These are phyloP conservation scores for Isurus oxyrinchus DNA, from an alignment of 2,113 vertebrate species.

Conservation along the genomic window DNA sequence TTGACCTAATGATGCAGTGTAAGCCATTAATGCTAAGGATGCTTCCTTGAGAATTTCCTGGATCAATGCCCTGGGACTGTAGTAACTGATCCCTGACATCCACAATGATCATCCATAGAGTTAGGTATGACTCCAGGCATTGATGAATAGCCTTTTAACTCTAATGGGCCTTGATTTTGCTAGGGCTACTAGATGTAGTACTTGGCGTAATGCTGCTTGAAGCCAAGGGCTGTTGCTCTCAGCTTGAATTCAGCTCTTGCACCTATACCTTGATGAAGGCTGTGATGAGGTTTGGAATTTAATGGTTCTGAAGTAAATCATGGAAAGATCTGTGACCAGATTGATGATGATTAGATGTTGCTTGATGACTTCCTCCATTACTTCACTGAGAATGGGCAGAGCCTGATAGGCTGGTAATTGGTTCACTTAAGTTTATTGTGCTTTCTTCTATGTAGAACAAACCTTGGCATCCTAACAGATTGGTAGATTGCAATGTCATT, in stretches of 20 bases:
- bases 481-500: background rate
- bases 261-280: background rate
- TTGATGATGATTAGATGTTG: background rate
- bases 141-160: no score
- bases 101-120: background rate
- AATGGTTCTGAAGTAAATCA: background rate
- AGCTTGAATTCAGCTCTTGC: background rate
- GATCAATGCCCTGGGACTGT: background rate
- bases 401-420: no score
- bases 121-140: no score
- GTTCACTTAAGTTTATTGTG: no score
- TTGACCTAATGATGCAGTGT: background rate
- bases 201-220: background rate
- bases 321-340: background rate
- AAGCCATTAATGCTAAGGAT: background rate
- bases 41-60: background rate
- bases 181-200: no score
- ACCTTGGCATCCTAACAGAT: no score
- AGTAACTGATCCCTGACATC: background rate
- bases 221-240: background rate
- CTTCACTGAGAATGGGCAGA: background rate
- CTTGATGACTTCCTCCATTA: background rate
- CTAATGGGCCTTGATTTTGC: no score
- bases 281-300: background rate
- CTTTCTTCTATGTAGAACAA: no score